A percentile compares a stretch with the other conserved stretches of the same genome.
Conservation (phyloP, 2,113 vertebrate species). For the Tylochromis polylepis region DNA sequence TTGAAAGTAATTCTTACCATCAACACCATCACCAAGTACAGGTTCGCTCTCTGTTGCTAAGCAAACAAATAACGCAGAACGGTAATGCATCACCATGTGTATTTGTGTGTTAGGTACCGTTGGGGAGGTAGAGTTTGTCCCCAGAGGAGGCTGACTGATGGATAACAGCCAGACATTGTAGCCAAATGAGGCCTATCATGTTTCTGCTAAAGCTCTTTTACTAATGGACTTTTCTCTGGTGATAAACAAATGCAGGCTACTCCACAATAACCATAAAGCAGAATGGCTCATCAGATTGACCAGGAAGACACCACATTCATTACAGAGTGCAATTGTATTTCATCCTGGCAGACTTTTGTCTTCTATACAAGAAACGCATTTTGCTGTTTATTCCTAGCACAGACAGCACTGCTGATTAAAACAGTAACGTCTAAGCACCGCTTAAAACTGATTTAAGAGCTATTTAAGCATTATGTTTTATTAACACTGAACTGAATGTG, state of each 20-base stretch:
- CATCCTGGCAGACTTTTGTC: not conserved
- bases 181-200: conserved; percentile 24
- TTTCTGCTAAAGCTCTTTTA: conserved; percentile 40
- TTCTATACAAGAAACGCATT: not conserved
- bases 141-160: conserved; percentile 27
- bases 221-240: not conserved
- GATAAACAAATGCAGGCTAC: not conserved
- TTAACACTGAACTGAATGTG: not conserved
- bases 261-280: not conserved
- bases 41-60: not conserved
- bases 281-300: not conserved
- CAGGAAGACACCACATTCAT: not conserved
- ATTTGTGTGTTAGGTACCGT: not conserved
- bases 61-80: not conserved
- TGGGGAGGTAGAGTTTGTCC: not conserved
- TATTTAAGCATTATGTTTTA: not conserved
- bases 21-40: not conserved
- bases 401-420: not conserved
- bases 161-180: conserved; percentile 19
- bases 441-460: not conserved
- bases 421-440: not conserved
- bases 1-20: not conserved
- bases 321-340: not conserved
- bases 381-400: not conserved
- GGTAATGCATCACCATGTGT: not conserved